Conservation (phyloP, 2,113 vertebrate species). For the Menura novaehollandiae region DNA sequence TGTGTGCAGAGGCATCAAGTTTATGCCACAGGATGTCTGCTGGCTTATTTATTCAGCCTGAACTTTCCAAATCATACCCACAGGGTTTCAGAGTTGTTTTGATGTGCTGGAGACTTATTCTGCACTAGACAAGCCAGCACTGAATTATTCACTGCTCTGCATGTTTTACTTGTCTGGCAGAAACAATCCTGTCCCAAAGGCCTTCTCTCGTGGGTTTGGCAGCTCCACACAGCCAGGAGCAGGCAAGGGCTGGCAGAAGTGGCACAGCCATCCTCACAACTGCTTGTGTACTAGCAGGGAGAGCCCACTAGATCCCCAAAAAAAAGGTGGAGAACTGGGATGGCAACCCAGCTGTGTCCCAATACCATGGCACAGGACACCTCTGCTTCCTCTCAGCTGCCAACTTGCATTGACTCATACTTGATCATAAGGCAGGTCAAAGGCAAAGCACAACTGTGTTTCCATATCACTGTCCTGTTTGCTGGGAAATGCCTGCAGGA, state of each 20-base stretch:
- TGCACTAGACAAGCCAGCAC: neutral
- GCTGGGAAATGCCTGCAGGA: neutral
- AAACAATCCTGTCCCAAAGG: neutral
- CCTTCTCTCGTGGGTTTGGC: accelerated
- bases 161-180: neutral
- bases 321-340: neutral
- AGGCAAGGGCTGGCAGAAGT: neutral
- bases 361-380: accelerated
- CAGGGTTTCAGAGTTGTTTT: neutral
- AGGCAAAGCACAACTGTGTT: accelerated
- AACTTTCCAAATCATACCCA: neutral
- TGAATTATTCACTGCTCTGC: neutral
- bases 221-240: neutral
- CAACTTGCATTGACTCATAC: neutral
- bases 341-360: neutral
- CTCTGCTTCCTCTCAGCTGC: neutral
- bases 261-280: neutral
- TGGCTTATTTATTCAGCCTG: neutral
- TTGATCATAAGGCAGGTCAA: neutral
- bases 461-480: neutral
- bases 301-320: neutral
- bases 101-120: neutral
- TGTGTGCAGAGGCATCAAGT: neutral
- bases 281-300: neutral
- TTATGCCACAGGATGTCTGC: neutral